Conservation (phyloP, 1,140 invertebrate genomes). For the Pteromalus puparum region DNA sequence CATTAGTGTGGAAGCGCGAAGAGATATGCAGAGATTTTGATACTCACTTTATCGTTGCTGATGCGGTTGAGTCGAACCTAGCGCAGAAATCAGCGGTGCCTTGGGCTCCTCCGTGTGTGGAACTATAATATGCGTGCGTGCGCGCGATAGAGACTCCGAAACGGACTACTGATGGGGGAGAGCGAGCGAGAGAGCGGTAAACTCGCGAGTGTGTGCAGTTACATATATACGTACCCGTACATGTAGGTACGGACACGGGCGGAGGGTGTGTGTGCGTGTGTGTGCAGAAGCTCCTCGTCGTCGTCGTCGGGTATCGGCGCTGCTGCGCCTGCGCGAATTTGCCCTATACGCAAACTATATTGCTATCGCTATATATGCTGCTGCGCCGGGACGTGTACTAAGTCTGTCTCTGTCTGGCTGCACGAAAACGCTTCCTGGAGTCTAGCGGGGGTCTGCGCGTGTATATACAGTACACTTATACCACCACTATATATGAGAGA, state of each 20-base stretch:
- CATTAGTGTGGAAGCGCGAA: neutral
- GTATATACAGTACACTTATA: too few species aligned
- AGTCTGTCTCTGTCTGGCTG: neutral
- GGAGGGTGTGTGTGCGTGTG: neutral
- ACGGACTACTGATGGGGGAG: neutral
- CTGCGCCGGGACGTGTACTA: neutral
- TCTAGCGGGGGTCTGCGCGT: neutral
- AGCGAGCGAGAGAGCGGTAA: neutral
- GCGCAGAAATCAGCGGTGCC: neutral
- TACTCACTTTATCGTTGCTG: neutral
- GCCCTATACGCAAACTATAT: neutral
- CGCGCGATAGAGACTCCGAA: slow-evolving; percentile 6
- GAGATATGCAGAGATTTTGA: neutral
- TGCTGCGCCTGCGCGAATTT: neutral
- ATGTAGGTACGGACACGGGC: too few species aligned
- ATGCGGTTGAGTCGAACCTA: slow-evolving; percentile 3
- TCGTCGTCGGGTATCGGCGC: neutral
- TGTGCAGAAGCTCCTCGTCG: neutral
- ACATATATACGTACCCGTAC: neutral
- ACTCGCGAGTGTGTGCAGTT: neutral
- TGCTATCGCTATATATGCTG: too few species aligned
- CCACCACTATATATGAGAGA: too few species aligned
- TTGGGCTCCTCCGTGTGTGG: neutral
- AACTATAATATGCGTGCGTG: neutral
- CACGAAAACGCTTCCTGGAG: slow-evolving; percentile 1